Percentiles rank a stretch among this genome's conserved stretches.
These are phyloP conservation scores for Virgularia gustaviana DNA, from an alignment of 92 coral and sea anemone species.

Conservation along the genomic window DNA sequence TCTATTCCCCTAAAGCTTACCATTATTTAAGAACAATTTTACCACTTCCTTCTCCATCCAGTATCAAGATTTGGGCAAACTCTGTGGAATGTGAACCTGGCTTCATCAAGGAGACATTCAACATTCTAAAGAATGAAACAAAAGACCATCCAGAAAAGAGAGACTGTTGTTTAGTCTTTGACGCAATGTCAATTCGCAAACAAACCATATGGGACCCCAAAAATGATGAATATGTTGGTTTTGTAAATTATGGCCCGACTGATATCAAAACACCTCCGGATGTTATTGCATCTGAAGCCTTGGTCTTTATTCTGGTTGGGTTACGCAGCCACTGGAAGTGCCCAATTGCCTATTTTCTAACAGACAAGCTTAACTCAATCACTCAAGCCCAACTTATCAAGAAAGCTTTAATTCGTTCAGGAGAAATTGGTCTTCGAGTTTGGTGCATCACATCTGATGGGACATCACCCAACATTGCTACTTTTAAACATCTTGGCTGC, in stretches of 20 bases:
- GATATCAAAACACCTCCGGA: background rate
- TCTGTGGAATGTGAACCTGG: conserved; percentile 6
- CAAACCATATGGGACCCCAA: conserved; percentile 1
- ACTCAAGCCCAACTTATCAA: background rate
- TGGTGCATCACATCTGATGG: conserved; percentile 23
- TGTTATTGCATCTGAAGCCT: conserved; percentile 10
- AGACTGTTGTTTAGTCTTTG: conserved; percentile 12
- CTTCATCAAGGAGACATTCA: conserved; percentile 5
- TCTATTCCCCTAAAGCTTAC: conserved; percentile 21
- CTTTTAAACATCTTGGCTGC: background rate
- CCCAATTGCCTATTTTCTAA: background rate
- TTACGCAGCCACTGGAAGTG: conserved; percentile 5
- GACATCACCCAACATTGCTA: conserved; percentile 2
- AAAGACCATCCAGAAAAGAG: conserved; percentile 10
- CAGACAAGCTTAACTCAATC: background rate
- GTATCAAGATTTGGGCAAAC: conserved; percentile 2
- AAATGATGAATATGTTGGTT: background rate
- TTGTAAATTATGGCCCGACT: conserved; percentile 2
- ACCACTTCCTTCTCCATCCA: conserved; percentile 22
- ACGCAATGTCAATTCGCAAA: conserved; percentile 11
- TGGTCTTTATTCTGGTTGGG: conserved; percentile 9
- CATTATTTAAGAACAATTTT: background rate
- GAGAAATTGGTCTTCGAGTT: background rate
- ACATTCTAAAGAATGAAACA: background rate
- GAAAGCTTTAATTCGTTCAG: background rate